Conservation (phyloP, 2,113 vertebrate species). For the Pedetes capensis region DNA sequence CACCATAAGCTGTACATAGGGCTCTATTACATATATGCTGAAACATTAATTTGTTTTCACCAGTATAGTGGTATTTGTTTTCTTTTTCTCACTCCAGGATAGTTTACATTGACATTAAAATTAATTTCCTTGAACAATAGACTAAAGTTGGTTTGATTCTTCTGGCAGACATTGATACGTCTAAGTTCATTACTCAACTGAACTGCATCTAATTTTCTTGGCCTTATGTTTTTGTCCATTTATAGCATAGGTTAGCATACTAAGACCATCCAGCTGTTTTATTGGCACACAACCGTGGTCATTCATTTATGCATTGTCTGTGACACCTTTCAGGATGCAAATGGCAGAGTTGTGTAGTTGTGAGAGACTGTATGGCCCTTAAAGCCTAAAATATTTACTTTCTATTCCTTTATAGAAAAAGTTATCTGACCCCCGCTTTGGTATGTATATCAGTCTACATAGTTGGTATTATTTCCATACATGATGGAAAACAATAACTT, state of each 20-base stretch:
- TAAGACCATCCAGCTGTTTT: not conserved
- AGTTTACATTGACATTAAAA: constrained; percentile 8
- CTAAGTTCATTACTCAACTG: not conserved
- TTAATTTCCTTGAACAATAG: constrained; percentile 35
- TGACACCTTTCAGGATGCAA: not conserved
- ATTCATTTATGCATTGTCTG: not conserved
- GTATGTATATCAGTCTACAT: not conserved
- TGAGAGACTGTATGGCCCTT: not conserved
- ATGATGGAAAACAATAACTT: not conserved
- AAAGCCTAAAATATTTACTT: not conserved
- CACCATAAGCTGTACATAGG: not conserved
- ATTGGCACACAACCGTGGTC: not conserved
- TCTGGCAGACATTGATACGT: not conserved
- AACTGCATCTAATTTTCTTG: not conserved
- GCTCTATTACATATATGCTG: not conserved
- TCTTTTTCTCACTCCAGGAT: not conserved
- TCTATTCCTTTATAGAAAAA: not conserved
- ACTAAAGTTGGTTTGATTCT: not conserved
- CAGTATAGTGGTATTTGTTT: not conserved
- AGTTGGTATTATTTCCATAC: not conserved
- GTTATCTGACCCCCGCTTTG: not conserved
- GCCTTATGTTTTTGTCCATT: not conserved
- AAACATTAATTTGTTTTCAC: constrained; percentile 20
- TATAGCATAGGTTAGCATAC: not conserved
- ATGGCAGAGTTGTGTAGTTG: not conserved